Base-by-base conservation (phyloP, 2,113 vertebrate species). In the Leptodactylus fuscus region DNA sequence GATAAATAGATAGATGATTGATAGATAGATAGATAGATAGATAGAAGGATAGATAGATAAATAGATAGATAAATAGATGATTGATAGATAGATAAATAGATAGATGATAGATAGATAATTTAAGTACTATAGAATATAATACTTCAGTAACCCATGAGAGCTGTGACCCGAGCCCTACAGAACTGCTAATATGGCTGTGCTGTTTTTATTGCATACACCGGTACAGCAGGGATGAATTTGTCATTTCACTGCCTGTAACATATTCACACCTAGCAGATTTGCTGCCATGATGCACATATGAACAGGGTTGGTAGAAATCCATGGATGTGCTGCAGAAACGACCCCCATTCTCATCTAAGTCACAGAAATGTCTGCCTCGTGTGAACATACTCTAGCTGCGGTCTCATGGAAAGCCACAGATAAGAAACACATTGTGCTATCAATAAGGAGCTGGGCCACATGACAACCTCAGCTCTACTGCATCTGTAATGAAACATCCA, bases 351-450 rank as follows among this genome's bases (percentile, higher is more conserved):
- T n/a, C n/a, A n/a, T n/a, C n/a, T n/a, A n/a, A n/a, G n/a, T n/a
- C n/a, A n/a, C n/a, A n/a, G n/a, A n/a, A n/a, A n/a, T n/a, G n/a
- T n/a, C n/a, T 9, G 29, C 27, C 20, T 3, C 2, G 2, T 69
- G 65, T 36, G 34, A 36, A 38, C 34, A 22, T 69, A 38, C 15
- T 22, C 29, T 67, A 34, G 5, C 12, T 38, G 18, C 18, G 18
- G 16, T 22, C 18, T 36, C 11, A 22, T 65, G 34, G 34, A 69
- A 36, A 67, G 22, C 65, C 65, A 69, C 65, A 69, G 34, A 38
- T 69, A 69, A 69, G 34, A 38, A 69, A 69, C 32, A 69, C 32
- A 36, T 69, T 69, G 34, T 69, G 65, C 36, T 69, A 22, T 7
- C 8, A 38, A 13, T 16, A n/a, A 34, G 15, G 24, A 65, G 65